Evolutionary conservation across 2,888 invertebrate genomes (phyloP), one percentile per base, ranked within the genome.

Genomic region (Ditula angustiorana): DNA sequence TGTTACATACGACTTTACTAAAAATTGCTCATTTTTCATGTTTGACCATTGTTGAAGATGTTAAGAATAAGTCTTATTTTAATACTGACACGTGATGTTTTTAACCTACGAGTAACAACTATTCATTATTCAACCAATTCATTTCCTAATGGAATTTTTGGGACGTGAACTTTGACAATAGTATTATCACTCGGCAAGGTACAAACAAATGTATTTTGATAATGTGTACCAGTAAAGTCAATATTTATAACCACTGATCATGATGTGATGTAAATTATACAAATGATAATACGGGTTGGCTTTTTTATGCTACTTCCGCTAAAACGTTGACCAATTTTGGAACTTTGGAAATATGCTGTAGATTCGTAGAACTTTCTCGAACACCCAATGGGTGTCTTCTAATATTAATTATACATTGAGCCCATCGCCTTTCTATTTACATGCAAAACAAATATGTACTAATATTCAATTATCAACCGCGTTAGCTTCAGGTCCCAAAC

Each of bases 91-190:
- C 41, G 19, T 8, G 41, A 41, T 19, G 19, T 41, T 41, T 10
- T 10, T 41, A 19, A 19, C 19, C 19, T 19, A n/a, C n/a, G n/a
- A n/a, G n/a, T n/a, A 10, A 41, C 16, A 41, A 37, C 7, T n/a
- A 5, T 41, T 41, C 41, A 37, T 37, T 16, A 37, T 16, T 37
- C 37, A 16, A 37, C 37, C 16, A 16, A 16, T 37, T 16, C 41
- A 41, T 41, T 37, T 37, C 37, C 44, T 44, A 21, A 21, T 44
- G 57, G 19, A 58, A 33, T 37, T 16, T 49, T 37, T 21, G 49
- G 50, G 28, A 52, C 37, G 41, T 60, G 60, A 60, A 60, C 60
- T 52, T 52, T 59, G 49, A 50, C 49, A n/a, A 13, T 28, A 10
- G 10, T 55, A 41, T 55, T 26, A 16, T 21, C 11, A 23, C n/a